Evolutionary conservation across 2,113 vertebrate genomes (phyloP).

Genomic region (Bufo gargarizans): DNA sequence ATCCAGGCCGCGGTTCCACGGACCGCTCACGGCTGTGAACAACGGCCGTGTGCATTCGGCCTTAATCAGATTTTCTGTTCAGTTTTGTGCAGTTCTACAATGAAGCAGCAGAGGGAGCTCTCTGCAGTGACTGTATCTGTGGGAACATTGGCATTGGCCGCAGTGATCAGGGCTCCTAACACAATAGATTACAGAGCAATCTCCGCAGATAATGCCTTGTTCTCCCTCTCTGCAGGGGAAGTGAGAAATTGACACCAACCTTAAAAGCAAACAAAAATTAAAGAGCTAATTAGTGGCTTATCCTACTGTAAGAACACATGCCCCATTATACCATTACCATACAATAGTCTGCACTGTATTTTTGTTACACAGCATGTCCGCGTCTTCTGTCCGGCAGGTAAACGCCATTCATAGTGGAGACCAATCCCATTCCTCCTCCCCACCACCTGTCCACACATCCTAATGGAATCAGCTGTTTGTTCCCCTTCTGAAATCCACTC

Average conservation of each 20-base stretch:
- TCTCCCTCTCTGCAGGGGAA: constrained; percentile 40
- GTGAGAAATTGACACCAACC: constrained; percentile 24
- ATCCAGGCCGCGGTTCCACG: no score
- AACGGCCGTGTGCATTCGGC: no score
- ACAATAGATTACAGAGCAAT: constrained; percentile 34
- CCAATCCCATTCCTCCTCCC: background rate
- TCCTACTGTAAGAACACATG: background rate
- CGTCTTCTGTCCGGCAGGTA: background rate
- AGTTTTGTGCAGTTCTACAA: background rate
- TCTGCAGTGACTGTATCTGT: background rate
- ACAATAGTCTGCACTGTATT: background rate
- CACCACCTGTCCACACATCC: constrained; percentile 9
- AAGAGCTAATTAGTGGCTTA: constrained; percentile 28
- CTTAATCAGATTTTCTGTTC: background rate
- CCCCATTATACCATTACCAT: background rate
- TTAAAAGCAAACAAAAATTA: constrained; percentile 22
- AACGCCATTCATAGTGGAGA: background rate
- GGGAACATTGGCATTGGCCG: background rate
- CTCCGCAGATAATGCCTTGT: constrained; percentile 9
- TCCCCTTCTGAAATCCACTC: constrained; percentile 11
- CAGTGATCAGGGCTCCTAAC: background rate
- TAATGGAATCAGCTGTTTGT: constrained; percentile 22
- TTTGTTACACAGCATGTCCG: background rate
- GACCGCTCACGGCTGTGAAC: no score
- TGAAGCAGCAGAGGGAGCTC: background rate